Conservation (phyloP, 2,113 vertebrate species). For the Chiloscyllium plagiosum region DNA sequence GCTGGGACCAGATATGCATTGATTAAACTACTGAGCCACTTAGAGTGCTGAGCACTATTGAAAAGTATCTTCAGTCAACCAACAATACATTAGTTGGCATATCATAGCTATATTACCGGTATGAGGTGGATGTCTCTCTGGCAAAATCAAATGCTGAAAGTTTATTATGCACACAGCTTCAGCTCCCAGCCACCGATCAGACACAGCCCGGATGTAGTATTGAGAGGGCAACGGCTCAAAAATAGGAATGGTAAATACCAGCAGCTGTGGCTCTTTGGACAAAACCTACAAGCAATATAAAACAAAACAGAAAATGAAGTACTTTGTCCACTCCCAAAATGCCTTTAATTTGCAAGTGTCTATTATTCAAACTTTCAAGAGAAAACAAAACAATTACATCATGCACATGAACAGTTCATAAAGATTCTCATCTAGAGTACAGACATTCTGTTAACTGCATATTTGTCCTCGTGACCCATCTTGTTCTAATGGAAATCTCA, state of each 20-base stretch:
- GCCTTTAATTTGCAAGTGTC: background rate
- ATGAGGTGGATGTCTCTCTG: conserved; percentile 92
- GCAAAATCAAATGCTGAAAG: conserved; percentile 94
- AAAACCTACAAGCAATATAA: conserved; percentile 65
- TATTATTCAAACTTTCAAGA: background rate
- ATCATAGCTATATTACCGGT: conserved; percentile 65
- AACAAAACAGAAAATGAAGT: conserved; percentile 37
- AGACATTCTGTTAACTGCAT: background rate
- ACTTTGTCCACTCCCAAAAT: background rate
- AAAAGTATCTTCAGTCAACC: background rate
- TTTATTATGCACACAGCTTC: conserved; percentile 93
- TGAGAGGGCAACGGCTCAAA: conserved; percentile 95
- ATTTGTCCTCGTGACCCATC: background rate
- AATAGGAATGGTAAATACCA: conserved; percentile 96
- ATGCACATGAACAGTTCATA: background rate
- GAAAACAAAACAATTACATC: background rate
- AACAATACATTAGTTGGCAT: background rate
- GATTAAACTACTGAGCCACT: background rate
- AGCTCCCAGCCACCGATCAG: conserved; percentile 91
- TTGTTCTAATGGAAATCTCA: background rate
- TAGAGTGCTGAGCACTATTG: background rate
- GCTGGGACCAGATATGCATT: background rate
- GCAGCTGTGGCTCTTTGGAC: conserved; percentile 72
- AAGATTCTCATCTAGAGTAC: background rate
- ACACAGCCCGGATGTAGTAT: conserved; percentile 92